A percentile compares a stretch with the other conserved stretches of the same genome.
These are phyloP conservation scores for Epinephelus malabaricus DNA, from an alignment of 2,797 vertebrate genomes.

Conservation along the genomic window DNA sequence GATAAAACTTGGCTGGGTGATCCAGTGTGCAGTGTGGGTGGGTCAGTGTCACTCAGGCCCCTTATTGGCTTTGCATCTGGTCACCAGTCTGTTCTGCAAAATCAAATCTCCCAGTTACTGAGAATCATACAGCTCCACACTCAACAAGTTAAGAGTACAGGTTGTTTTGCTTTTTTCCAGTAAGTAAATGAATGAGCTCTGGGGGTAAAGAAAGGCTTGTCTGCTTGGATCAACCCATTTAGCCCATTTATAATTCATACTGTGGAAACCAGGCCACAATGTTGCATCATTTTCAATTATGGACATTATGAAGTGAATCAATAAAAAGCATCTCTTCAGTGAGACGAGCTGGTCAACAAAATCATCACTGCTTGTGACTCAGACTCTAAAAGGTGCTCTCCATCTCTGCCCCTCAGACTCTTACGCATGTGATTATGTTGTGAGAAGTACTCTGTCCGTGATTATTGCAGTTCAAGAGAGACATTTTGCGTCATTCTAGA, in stretches of 20 bases:
- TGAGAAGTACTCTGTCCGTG: conserved; percentile 41
- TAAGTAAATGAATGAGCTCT: conserved; percentile 22
- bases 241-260: conserved; percentile 53
- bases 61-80: conserved; percentile 3
- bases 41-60: neutral
- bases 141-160: neutral
- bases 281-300: conserved; percentile 28
- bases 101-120: neutral
- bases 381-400: conserved; percentile 38
- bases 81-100: conserved; percentile 4
- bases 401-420: conserved; percentile 6
- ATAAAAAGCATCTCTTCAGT: conserved; percentile 22
- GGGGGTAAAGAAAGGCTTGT: neutral
- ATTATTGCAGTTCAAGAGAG: conserved; percentile 44
- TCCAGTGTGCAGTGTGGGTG: neutral
- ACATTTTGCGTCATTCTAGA: conserved; percentile 41
- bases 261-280: conserved; percentile 20
- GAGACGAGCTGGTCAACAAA: conserved; percentile 18
- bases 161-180: conserved; percentile 10
- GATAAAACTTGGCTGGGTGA: neutral
- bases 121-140: neutral
- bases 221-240: conserved; percentile 14
- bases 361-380: conserved; percentile 37
- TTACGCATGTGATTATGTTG: conserved; percentile 31
- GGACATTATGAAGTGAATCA: conserved; percentile 33